Percentiles rank a stretch among this genome's conserved stretches.
These are phyloP conservation scores for Oasisia sp. DNA, from an alignment of 2,888 invertebrate species.

Conservation along the genomic window DNA sequence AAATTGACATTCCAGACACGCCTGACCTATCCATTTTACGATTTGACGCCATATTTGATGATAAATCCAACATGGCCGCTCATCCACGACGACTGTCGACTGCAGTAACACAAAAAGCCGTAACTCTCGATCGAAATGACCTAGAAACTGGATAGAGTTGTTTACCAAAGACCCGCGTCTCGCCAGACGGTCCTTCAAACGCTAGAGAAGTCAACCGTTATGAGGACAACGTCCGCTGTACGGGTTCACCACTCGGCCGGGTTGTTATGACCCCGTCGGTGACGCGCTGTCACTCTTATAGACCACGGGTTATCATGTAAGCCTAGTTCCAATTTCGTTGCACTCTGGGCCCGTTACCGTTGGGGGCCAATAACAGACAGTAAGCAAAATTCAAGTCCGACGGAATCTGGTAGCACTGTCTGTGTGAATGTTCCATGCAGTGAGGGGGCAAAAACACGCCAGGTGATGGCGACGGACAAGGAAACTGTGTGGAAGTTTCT, in stretches of 20 bases:
- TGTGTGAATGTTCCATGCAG: not conserved
- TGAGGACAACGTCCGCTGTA: not conserved
- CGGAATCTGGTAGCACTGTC: too few relatives aligned
- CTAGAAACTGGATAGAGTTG: too few relatives aligned
- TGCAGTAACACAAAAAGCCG: too few relatives aligned
- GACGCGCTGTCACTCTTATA: not conserved
- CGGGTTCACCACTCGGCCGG: not conserved
- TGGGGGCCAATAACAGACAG: too few relatives aligned
- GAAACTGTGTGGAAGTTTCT: conserved; percentile 48
- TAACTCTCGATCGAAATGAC: too few relatives aligned
- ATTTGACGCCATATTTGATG: too few relatives aligned
- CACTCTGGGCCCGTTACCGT: not conserved
- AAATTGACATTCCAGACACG: too few relatives aligned
- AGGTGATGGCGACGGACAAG: conserved; percentile 26
- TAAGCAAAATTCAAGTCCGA: too few relatives aligned
- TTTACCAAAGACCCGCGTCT: not conserved
- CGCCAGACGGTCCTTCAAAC: not conserved
- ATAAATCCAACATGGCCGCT: too few relatives aligned
- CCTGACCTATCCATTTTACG: too few relatives aligned
- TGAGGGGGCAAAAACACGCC: not conserved
- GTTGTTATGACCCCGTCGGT: not conserved
- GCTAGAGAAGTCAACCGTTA: not conserved
- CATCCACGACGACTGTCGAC: too few relatives aligned
- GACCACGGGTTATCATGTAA: not conserved
- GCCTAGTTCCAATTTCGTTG: not conserved